Base-by-base conservation (phyloP, 2,888 invertebrate genomes). In the Carterocephalus palaemon region DNA sequence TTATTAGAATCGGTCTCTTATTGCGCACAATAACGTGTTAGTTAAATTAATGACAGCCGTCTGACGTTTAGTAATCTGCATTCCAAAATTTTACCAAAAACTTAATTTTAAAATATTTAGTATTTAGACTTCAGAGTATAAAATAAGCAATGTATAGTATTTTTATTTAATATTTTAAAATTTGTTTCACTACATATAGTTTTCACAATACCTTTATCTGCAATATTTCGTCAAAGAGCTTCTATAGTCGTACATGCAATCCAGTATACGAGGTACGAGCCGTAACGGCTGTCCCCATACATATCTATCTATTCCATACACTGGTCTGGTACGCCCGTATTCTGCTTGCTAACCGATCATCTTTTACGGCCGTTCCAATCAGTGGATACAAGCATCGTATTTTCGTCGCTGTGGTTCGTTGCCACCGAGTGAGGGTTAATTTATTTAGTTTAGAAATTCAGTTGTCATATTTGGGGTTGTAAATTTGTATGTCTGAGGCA, bases 1-100 rank as follows among this genome's bases (percentile, higher is more conserved):
- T 42, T 42, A 42, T 42, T 42, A 42, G 13, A 20, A 15, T 42
- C 34, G 26, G 42, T 39, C 29, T 13, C 28, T 10, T 29, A 29
- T 5, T 29, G 29, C 29, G 15, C 29, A 20, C 10, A 34, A 40
- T 33, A 34, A 28, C 20, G 13, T n/a, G 13, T 13, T 16, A 34
- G 34, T 42, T 42, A 16, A 34, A 42, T 42, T 42, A 42, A 42
- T 34, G 10, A n/a, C n/a, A n/a, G n/a, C n/a, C n/a, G n/a, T n/a
- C n/a, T n/a, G n/a, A n/a, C n/a, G n/a, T n/a, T n/a, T n/a, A n/a
- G n/a, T n/a, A n/a, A n/a, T n/a, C n/a, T n/a, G n/a, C n/a, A n/a
- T n/a, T n/a, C n/a, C n/a, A n/a, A n/a, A n/a, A n/a, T n/a, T n/a
- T n/a, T n/a, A n/a, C n/a, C n/a, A n/a, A n/a, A n/a, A n/a, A n/a